These are phyloP conservation scores for Lymantria dispar DNA, from an alignment of 2,888 invertebrate genomes.

Conservation along the genomic window DNA sequence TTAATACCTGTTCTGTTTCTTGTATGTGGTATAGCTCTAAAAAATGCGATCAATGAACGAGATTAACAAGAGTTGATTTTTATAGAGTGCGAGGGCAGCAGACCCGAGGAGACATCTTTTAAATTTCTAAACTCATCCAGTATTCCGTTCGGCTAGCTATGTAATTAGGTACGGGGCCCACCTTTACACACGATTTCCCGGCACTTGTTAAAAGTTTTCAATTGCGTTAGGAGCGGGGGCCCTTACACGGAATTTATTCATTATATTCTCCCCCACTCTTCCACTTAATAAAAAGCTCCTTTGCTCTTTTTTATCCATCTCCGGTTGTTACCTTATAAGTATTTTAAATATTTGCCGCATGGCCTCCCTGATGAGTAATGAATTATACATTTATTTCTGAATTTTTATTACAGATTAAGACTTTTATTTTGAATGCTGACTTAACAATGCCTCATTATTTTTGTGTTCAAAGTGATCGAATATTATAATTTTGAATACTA, in stretches of 20 bases:
- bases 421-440: slow-evolving; percentile 35
- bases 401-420: slow-evolving; percentile 59
- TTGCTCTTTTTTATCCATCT: slow-evolving; percentile 68
- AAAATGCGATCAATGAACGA: slow-evolving; percentile 48
- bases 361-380: slow-evolving; percentile 69
- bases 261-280: slow-evolving; percentile 69
- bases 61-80: slow-evolving; percentile 60
- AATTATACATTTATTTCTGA: slow-evolving; percentile 70
- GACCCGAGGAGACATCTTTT: slow-evolving; percentile 43
- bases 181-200: slow-evolving; percentile 81
- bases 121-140: slow-evolving; percentile 73
- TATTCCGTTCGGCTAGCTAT: slow-evolving; percentile 64
- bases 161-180: slow-evolving; percentile 74
- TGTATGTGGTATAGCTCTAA: slow-evolving; percentile 18
- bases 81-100: slow-evolving; percentile 45
- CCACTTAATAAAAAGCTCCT: slow-evolving; percentile 74
- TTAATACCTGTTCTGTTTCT: slow-evolving; percentile 32
- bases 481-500: too few relatives aligned
- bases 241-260: slow-evolving; percentile 80
- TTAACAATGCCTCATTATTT: slow-evolving; percentile 14
- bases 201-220: slow-evolving; percentile 83
- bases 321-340: slow-evolving; percentile 60
- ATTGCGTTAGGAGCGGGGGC: slow-evolving; percentile 75
- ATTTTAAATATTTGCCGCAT: slow-evolving; percentile 78
- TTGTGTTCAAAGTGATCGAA: too few relatives aligned